These are phyloP conservation scores for Leucophora obtusa DNA, from an alignment of 2,888 invertebrate genomes.

Conservation along the genomic window DNA sequence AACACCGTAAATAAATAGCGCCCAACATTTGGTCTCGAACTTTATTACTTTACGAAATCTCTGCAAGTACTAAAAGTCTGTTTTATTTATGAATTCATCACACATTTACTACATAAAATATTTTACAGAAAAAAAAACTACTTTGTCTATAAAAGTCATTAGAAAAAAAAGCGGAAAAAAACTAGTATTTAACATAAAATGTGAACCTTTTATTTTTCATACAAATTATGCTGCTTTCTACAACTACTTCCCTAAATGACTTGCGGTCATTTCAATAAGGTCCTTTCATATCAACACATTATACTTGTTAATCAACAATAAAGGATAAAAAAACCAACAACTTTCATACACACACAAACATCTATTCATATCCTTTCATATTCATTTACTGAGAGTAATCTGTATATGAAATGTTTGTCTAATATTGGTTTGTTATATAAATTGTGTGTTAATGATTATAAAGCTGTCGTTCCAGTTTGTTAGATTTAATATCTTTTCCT, in stretches of 20 bases:
- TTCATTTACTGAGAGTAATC: background rate
- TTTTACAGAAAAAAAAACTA: slow-evolving; percentile 39
- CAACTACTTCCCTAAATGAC: slow-evolving; percentile 53
- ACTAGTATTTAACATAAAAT: slow-evolving; percentile 48
- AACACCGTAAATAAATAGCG: too few relatives aligned
- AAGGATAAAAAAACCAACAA: slow-evolving; percentile 22
- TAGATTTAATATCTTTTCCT: slow-evolving; percentile 30
- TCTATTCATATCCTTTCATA: background rate
- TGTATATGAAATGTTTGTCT: slow-evolving; percentile 23
- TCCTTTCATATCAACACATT: slow-evolving; percentile 62
- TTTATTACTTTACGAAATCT: too few relatives aligned
- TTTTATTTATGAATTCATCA: background rate
- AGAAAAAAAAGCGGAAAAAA: slow-evolving; percentile 41
- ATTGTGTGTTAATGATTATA: slow-evolving; percentile 59
- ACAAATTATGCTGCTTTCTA: background rate
- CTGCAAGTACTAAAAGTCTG: slow-evolving; percentile 11
- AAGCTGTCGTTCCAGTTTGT: slow-evolving; percentile 58
- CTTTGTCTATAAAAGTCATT: slow-evolving; percentile 60
- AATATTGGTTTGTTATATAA: slow-evolving; percentile 54
- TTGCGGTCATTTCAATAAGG: slow-evolving; percentile 64
- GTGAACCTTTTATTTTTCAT: slow-evolving; percentile 25
- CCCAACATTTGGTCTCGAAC: too few relatives aligned
- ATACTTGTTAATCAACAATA: slow-evolving; percentile 59
- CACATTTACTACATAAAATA: slow-evolving; percentile 2
- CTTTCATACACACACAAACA: too few relatives aligned